phyloP scores from a whole-genome alignment of 2,888 invertebrate genomes.

The Hypomecis atomaria region DNA sequence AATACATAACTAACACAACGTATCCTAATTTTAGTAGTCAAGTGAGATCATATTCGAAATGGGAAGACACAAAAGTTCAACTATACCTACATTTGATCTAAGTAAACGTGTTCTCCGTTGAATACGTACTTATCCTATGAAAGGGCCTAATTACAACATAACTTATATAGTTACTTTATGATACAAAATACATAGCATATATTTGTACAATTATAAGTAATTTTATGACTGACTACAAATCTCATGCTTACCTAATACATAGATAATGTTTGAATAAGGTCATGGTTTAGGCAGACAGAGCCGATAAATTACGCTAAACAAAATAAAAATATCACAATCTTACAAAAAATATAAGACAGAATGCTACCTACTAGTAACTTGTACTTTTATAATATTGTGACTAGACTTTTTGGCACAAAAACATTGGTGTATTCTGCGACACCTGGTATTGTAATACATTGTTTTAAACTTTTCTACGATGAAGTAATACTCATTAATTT shows the following conservation, averaged over 20 bases:
- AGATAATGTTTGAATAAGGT: slow-evolving; percentile 11
- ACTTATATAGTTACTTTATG: too few species aligned
- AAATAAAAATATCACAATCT: slow-evolving; percentile 27
- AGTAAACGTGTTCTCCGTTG: neutral
- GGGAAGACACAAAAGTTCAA: slow-evolving; percentile 21
- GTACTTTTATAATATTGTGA: slow-evolving; percentile 18
- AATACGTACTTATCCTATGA: neutral
- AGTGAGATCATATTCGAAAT: slow-evolving; percentile 19
- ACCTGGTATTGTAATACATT: neutral
- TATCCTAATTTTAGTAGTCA: slow-evolving; percentile 6
- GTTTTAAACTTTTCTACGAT: too few species aligned
- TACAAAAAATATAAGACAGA: slow-evolving; percentile 3
- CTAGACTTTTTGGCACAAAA: slow-evolving; percentile 27
- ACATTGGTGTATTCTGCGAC: neutral
- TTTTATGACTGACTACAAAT: slow-evolving; percentile 2
- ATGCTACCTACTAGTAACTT: neutral
- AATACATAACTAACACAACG: neutral
- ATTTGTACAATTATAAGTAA: slow-evolving; percentile 4
- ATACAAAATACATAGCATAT: neutral
- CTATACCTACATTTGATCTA: slow-evolving; percentile 6
- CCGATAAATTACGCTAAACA: neutral
- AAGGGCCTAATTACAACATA: neutral
- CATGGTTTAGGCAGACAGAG: slow-evolving; percentile 13
- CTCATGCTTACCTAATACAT: neutral
- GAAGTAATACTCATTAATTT: neutral